Conservation (phyloP, 1,140 invertebrate species). For the Nephotettix cincticeps region DNA sequence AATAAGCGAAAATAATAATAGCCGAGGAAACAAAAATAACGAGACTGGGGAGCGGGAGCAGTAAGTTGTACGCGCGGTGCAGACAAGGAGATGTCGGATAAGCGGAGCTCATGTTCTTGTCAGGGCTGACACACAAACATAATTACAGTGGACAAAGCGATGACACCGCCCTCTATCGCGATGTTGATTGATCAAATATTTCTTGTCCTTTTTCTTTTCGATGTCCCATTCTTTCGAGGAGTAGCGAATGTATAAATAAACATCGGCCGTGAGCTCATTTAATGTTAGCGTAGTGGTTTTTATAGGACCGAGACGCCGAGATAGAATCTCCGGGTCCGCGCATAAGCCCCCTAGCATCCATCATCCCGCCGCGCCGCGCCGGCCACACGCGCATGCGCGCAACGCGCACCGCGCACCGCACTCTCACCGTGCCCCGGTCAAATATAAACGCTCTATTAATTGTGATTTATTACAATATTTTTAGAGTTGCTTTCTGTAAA, state of each 20-base stretch:
- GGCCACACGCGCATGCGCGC: background rate
- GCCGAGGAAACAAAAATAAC: too few species aligned
- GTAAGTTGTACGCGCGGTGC: background rate
- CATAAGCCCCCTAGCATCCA: background rate
- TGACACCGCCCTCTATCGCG: slow-evolving; percentile 1
- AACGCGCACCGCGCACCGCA: too few species aligned
- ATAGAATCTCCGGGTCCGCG: background rate
- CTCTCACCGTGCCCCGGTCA: too few species aligned
- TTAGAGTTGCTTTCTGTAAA: too few species aligned
- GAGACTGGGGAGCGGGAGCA: too few species aligned
- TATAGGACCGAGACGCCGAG: background rate
- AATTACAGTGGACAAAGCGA: slow-evolving; percentile 8
- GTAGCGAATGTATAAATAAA: slow-evolving; percentile 8
- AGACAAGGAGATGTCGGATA: background rate
- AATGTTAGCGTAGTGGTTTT: slow-evolving; percentile 2
- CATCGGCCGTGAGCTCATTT: slow-evolving; percentile 7
- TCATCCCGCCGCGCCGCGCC: background rate
- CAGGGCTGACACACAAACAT: background rate
- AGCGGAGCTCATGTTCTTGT: background rate
- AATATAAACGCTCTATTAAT: too few species aligned
- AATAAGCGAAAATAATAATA: too few species aligned
- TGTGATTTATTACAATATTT: too few species aligned
- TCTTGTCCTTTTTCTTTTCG: background rate
- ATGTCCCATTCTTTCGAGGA: slow-evolving; percentile 9
- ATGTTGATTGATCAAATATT: slow-evolving; percentile 5